Conservation (phyloP, 1,140 invertebrate species). For the Ceratitis capitata region DNA sequence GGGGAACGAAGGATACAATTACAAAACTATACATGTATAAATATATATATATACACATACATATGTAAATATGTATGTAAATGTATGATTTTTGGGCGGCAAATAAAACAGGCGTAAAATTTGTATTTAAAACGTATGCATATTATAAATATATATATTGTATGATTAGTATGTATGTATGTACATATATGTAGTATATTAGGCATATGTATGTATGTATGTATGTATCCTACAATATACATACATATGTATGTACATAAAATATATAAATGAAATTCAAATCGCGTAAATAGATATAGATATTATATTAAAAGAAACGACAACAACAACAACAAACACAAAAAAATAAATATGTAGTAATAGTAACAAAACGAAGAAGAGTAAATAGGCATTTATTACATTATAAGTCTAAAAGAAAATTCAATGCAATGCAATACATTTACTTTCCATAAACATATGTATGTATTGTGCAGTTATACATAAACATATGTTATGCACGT, state of each 20-base stretch:
- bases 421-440: neutral
- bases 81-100: neutral
- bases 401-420: conserved; percentile 1
- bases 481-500: too few species aligned
- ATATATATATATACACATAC: too few species aligned
- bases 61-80: neutral
- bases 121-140: conserved; percentile 4
- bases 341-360: too few species aligned
- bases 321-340: too few species aligned
- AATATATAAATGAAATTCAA: neutral
- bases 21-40: neutral
- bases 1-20: neutral
- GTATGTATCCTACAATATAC: neutral
- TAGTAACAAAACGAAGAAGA: neutral
- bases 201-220: too few species aligned
- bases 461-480: neutral
- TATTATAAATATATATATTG: neutral
- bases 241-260: neutral
- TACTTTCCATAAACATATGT: neutral
- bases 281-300: neutral
- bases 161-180: neutral
- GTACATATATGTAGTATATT: neutral
- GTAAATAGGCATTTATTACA: conserved; percentile 24
- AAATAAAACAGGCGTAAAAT: neutral
- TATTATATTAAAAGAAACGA: conserved; percentile 12